Evolutionary conservation across 2,797 vertebrate species (phyloP).

Genomic region (Clarias laeviceps): DNA sequence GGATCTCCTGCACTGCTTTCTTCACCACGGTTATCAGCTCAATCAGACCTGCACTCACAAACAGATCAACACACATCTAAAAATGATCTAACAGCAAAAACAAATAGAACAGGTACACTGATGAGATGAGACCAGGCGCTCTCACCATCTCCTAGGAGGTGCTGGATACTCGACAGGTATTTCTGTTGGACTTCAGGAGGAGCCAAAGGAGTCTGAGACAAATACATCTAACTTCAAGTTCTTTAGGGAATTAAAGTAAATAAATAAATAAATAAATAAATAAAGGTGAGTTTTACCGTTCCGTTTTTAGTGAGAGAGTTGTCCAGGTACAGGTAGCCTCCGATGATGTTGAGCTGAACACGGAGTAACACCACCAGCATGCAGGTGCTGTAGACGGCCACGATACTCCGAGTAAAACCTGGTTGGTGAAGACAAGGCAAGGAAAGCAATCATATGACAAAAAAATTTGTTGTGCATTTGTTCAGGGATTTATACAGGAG

Average conservation of each 20-base stretch:
- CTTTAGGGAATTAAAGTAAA: not conserved
- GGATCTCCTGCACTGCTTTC: constrained; percentile 85
- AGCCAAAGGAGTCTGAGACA: constrained; percentile 78
- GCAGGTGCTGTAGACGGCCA: constrained; percentile 94
- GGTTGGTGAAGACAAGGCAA: not conserved
- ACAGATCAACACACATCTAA: not conserved
- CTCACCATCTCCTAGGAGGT: constrained; percentile 93
- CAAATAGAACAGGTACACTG: not conserved
- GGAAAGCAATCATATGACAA: not conserved
- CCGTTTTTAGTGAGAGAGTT: constrained; percentile 84
- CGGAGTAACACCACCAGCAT: constrained; percentile 93
- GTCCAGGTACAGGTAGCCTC: constrained; percentile 96
- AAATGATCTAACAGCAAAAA: not conserved
- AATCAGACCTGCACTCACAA: constrained; percentile 78
- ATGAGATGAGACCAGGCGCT: not conserved
- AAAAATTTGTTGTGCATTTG: not conserved
- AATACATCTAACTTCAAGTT: not conserved
- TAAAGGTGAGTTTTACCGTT: constrained; percentile 72
- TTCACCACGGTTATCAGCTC: constrained; percentile 91
- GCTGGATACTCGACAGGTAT: constrained; percentile 96
- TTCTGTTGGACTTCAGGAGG: constrained; percentile 96
- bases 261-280: not conserved
- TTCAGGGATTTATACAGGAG: not conserved
- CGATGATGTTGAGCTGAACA: constrained; percentile 95
- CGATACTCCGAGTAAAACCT: constrained; percentile 93